These are phyloP conservation scores for Amiota minor DNA, from an alignment of 2,888 invertebrate species.

Conservation along the genomic window DNA sequence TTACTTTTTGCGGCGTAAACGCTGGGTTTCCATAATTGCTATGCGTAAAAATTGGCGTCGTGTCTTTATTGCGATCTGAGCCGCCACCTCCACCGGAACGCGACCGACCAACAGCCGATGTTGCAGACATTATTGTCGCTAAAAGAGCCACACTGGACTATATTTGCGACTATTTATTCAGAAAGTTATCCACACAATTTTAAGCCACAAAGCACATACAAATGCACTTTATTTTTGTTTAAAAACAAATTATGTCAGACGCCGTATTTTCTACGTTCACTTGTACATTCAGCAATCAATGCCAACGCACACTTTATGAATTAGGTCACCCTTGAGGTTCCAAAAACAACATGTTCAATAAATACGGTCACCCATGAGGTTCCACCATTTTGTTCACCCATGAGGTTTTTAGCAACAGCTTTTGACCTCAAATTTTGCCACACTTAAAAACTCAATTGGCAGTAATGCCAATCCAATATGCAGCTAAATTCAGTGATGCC, in stretches of 20 bases:
- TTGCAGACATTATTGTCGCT: slow-evolving; percentile 2
- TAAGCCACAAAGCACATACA: background rate
- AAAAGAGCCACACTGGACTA: background rate
- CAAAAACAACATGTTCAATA: too few relatives aligned
- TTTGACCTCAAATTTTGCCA: too few relatives aligned
- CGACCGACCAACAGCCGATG: slow-evolving; percentile 58
- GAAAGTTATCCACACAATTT: background rate
- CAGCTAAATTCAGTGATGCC: too few relatives aligned
- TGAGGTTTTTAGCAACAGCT: too few relatives aligned
- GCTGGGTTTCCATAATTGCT: slow-evolving; percentile 93
- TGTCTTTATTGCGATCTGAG: slow-evolving; percentile 76
- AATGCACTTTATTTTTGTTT: background rate
- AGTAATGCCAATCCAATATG: too few relatives aligned
- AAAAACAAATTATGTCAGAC: slow-evolving; percentile 16
- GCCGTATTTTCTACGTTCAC: slow-evolving; percentile 27
- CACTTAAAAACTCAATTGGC: too few relatives aligned
- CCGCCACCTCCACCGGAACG: slow-evolving; percentile 69
- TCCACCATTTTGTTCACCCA: too few relatives aligned
- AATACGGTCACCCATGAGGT: too few relatives aligned
- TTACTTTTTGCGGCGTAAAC: slow-evolving; percentile 94
- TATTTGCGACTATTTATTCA: background rate
- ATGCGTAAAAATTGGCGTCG: slow-evolving; percentile 89
- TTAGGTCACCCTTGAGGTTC: too few relatives aligned
- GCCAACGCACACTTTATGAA: too few relatives aligned
- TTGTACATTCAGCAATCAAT: too few relatives aligned